Conservation (phyloP, 2,797 vertebrate species). For the Propithecus deckenii region DNA sequence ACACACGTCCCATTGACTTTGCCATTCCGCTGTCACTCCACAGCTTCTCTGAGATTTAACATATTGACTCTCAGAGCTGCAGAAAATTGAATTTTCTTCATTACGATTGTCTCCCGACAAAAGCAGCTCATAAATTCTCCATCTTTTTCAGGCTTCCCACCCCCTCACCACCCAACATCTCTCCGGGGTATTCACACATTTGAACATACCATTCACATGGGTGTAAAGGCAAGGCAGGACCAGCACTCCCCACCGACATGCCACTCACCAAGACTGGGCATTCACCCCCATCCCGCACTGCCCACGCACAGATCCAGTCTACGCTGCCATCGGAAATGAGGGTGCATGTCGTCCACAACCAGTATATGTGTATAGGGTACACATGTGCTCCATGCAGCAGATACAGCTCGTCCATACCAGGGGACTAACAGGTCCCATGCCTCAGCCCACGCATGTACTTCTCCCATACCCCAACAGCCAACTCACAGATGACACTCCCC, state of each 20-base stretch:
- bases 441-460: not conserved
- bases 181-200: slow-evolving; percentile 29
- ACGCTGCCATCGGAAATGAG: not conserved
- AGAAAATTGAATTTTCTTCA: slow-evolving; percentile 83
- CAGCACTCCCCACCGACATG: not conserved
- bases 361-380: not conserved
- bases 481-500: not conserved
- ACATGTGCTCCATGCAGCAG: not conserved
- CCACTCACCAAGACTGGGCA: not conserved
- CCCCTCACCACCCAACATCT: slow-evolving; percentile 55
- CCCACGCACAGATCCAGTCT: not conserved
- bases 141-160: slow-evolving; percentile 69
- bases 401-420: not conserved
- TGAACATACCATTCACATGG: slow-evolving; percentile 69
- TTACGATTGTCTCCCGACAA: slow-evolving; percentile 80
- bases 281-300: not conserved
- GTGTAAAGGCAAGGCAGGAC: slow-evolving; percentile 7
- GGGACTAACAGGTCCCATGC: not conserved
- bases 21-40: slow-evolving; percentile 75
- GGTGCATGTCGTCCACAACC: not conserved
- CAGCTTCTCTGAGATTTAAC: slow-evolving; percentile 78
- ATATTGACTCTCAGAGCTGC: slow-evolving; percentile 80
- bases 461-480: not conserved
- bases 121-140: slow-evolving; percentile 80
- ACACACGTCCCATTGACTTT: slow-evolving; percentile 79